phyloP scores from a whole-genome alignment of 1,140 invertebrate species.

The Armadillidium nasatum region DNA sequence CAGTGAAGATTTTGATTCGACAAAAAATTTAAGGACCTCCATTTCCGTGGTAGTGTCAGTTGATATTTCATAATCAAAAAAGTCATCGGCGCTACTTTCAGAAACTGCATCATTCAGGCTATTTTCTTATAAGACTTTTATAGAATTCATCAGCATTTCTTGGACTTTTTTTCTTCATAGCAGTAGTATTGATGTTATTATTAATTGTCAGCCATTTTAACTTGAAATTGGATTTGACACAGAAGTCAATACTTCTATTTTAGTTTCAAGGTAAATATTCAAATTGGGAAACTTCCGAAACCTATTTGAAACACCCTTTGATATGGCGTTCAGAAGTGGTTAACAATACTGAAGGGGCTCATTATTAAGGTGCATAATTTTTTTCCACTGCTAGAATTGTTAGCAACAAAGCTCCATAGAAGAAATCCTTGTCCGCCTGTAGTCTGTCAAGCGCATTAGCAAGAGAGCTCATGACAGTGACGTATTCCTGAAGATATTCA shows the following conservation, averaged over 20 bases:
- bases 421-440: conserved; percentile 24
- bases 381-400: conserved; percentile 28
- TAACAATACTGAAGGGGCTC: conserved; percentile 14
- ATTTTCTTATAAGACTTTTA: neutral
- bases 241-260: neutral
- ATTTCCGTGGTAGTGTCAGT: neutral
- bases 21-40: neutral
- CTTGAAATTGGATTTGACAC: conserved; percentile 10
- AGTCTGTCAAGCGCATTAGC: conserved; percentile 23
- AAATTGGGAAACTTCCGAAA: conserved; percentile 21
- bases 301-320: conserved; percentile 5
- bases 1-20: neutral
- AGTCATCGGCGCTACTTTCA: neutral
- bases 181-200: neutral
- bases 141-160: neutral
- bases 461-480: conserved; percentile 27
- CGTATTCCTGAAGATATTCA: too few relatives aligned
- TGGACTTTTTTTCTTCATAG: neutral
- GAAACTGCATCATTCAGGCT: neutral
- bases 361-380: neutral
- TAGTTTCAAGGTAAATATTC: neutral
- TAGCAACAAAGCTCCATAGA: conserved; percentile 22
- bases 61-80: neutral
- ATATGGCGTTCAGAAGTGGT: conserved; percentile 20
- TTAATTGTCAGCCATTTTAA: neutral